These are phyloP conservation scores for Leptopilina syphax DNA, from an alignment of 2,888 invertebrate species.

Conservation along the genomic window DNA sequence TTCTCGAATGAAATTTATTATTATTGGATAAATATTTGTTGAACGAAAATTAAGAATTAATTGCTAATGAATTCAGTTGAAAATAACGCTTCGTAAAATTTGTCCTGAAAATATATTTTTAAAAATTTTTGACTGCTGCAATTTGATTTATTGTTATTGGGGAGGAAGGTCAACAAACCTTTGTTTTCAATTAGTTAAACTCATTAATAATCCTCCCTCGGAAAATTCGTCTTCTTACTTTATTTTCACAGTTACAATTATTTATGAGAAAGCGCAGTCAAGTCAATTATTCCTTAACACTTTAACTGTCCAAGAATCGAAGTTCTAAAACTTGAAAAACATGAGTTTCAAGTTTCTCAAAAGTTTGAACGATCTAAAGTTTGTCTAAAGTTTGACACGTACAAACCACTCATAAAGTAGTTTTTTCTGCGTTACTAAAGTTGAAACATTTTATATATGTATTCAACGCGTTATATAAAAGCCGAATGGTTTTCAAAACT, in stretches of 20 bases:
- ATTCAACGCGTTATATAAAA: neutral
- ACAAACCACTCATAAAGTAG: slow-evolving; percentile 12
- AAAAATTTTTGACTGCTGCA: too few species aligned
- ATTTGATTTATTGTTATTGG: too few species aligned
- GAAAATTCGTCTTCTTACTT: too few species aligned
- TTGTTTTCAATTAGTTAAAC: too few species aligned
- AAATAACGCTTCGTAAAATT: too few species aligned
- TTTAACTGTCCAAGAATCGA: slow-evolving; percentile 17
- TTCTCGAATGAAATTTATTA: too few species aligned
- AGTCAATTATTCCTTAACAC: slow-evolving; percentile 9
- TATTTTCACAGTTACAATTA: neutral
- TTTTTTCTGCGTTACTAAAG: slow-evolving; percentile 20
- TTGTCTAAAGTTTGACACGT: slow-evolving; percentile 20
- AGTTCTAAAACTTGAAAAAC: slow-evolving; percentile 1
- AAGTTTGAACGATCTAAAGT: slow-evolving; percentile 14
- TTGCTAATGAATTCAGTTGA: too few species aligned
- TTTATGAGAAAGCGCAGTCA: neutral
- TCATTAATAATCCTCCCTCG: too few species aligned
- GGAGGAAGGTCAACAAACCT: too few species aligned
- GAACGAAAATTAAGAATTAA: too few species aligned
- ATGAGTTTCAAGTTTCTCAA: neutral
- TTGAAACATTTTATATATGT: slow-evolving; percentile 11
- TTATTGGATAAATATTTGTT: too few species aligned
- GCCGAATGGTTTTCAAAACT: neutral
- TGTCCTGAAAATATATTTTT: too few species aligned